phyloP scores from a whole-genome alignment of 2,888 invertebrate species.

The Parthenolecanium corni region DNA sequence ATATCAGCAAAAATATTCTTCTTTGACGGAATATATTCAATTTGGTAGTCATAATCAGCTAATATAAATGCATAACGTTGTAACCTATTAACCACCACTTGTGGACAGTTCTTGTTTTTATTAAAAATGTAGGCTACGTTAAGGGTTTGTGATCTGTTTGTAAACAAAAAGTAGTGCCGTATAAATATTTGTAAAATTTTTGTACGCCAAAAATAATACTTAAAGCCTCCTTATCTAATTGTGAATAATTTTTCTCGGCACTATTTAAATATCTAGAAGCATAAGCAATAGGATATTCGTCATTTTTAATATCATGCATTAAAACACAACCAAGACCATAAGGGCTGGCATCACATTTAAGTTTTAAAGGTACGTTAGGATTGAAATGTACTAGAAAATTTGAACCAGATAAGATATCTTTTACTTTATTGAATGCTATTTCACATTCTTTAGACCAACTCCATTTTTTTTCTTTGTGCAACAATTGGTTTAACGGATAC shows the following conservation, averaged over 20 bases:
- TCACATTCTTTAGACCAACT: background rate
- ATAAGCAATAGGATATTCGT: slow-evolving; percentile 33
- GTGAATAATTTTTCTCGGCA: slow-evolving; percentile 34
- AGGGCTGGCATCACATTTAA: slow-evolving; percentile 39
- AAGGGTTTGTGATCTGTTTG: slow-evolving; percentile 39
- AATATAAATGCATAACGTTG: background rate
- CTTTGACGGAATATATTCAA: background rate
- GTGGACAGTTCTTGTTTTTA: background rate
- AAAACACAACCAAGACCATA: slow-evolving; percentile 36
- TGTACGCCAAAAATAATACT: slow-evolving; percentile 34
- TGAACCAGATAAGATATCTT: slow-evolving; percentile 28
- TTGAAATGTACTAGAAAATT: slow-evolving; percentile 32
- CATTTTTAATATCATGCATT: slow-evolving; percentile 31
- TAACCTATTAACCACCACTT: background rate
- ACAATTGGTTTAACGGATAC: slow-evolving; percentile 5
- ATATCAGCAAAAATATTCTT: background rate
- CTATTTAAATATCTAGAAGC: slow-evolving; percentile 33
- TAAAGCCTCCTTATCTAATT: slow-evolving; percentile 35
- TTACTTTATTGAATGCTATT: slow-evolving; percentile 13
- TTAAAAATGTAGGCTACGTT: slow-evolving; percentile 22
- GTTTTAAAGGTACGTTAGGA: slow-evolving; percentile 32
- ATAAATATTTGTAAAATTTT: slow-evolving; percentile 33
- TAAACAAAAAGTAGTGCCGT: slow-evolving; percentile 34
- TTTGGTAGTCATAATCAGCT: background rate
- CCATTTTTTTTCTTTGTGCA: slow-evolving; percentile 2